Evolutionary conservation across 2,888 invertebrate genomes (phyloP), one percentile per base, ranked within the genome.

Genomic region (Tenthredo livida): DNA sequence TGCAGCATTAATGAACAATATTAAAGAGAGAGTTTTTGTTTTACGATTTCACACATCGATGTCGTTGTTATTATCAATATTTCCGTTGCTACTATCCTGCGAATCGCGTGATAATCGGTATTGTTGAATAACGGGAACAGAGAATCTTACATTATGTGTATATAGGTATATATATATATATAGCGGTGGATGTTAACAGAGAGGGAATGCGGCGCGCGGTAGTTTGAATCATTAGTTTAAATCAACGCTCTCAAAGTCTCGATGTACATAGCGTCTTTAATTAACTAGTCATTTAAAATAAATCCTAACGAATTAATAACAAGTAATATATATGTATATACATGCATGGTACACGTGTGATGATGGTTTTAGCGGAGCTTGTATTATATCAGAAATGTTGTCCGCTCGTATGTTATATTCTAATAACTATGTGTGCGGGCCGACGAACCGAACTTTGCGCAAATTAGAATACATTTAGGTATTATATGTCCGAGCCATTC

Each of bases 241-340:
- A 80, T 80, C 80, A 58, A 61, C 61, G 61, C 80, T 80, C 58
- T 29, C 21, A 37, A 58, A 78, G 78, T 78, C 75, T 73, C 73
- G n/a, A 50, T 77, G 10, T 73, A 47, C 47, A 73, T 0, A 29
- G 61, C 78, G 40, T 58, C 21, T 40, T 80, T 37, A 58, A 80
- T 80, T 40, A 61, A 80, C 21, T 33, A 37, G n/a, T 80, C 80
- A 61, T 80, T 77, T 37, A 37, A 80, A 80, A 80, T 80, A 80
- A 80, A 80, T 80, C 80, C 25, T 15, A 80, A 37, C n/a, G 12
- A 61, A 80, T 80, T 80, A 58, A 80, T 80, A 80, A 80, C 61
- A 40, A 37, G 7, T 40, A 72, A 33, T 33, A 33, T 33, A 33
- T 5, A n/a, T n/a, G n/a, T n/a, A n/a, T n/a, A n/a, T n/a, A n/a